Evolutionary conservation across 1,140 invertebrate genomes (phyloP).

Genomic region (Phymastichus coffea): DNA sequence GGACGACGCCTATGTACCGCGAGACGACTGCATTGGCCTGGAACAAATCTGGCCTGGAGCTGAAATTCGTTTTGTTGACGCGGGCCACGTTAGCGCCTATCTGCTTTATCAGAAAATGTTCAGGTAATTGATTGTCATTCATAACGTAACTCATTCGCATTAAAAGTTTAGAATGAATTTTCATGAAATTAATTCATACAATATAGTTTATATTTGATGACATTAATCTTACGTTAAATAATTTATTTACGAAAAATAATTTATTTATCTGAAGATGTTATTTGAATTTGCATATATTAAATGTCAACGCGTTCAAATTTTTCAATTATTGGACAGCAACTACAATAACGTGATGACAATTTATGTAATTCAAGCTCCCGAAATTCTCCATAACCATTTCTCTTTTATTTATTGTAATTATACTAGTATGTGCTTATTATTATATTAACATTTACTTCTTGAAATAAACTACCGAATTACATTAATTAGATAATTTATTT

Average conservation of each 20-base stretch:
- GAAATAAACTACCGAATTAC: too few species aligned
- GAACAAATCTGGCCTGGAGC: constrained; percentile 90
- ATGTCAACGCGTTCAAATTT: neutral
- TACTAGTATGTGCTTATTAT: too few species aligned
- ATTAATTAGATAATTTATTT: too few species aligned
- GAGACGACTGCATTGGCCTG: constrained; percentile 76
- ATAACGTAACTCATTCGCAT: too few species aligned
- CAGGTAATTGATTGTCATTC: too few species aligned
- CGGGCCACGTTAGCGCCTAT: constrained; percentile 90
- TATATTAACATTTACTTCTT: too few species aligned
- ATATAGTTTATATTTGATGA: too few species aligned
- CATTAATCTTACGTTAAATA: neutral
- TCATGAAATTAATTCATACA: neutral
- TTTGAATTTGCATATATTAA: neutral
- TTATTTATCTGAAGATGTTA: neutral
- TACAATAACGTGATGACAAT: too few species aligned
- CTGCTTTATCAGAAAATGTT: constrained; percentile 84
- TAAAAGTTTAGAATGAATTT: constrained; percentile 7
- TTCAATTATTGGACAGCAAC: too few species aligned
- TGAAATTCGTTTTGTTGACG: constrained; percentile 82
- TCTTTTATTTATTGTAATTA: too few species aligned
- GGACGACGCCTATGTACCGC: constrained; percentile 91
- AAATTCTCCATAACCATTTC: too few species aligned
- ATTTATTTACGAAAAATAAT: constrained; percentile 3
- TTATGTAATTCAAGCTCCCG: too few species aligned